Conservation (phyloP, 2,113 vertebrate species). For the Enhydra lutris region DNA sequence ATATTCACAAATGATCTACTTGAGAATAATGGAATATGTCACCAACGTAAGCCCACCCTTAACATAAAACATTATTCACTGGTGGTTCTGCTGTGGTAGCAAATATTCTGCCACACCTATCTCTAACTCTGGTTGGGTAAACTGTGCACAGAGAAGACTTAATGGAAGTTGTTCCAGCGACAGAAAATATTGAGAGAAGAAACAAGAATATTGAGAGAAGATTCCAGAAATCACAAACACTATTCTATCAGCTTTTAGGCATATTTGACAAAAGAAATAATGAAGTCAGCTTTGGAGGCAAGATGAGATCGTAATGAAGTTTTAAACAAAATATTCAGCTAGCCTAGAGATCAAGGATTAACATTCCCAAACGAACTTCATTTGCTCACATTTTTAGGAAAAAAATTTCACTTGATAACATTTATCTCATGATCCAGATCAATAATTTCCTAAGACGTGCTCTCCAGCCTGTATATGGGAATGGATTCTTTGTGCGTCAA, state of each 20-base stretch:
- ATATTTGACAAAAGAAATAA: background rate
- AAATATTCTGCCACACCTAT: background rate
- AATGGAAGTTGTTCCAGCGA: background rate
- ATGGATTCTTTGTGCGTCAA: background rate
- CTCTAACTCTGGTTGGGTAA: background rate
- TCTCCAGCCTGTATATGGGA: background rate
- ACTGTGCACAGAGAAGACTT: background rate
- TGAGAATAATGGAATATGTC: background rate
- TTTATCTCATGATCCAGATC: background rate
- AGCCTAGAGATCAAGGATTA: background rate
- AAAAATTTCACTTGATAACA: background rate
- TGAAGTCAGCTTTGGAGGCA: background rate
- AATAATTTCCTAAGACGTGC: background rate
- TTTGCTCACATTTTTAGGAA: background rate
- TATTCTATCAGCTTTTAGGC: background rate
- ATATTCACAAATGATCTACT: background rate
- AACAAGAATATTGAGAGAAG: background rate
- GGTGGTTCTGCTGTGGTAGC: background rate
- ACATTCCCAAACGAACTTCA: background rate
- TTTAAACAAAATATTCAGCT: slow-evolving; percentile 21
- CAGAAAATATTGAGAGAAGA: background rate
- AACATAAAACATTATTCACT: background rate
- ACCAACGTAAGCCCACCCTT: background rate
- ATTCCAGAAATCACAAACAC: background rate
- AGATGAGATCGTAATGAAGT: background rate